A percentile compares a stretch with the other conserved stretches of the same genome.
These are phyloP conservation scores for Perizoma flavofasciatum DNA, from an alignment of 2,888 invertebrate species.

Conservation along the genomic window DNA sequence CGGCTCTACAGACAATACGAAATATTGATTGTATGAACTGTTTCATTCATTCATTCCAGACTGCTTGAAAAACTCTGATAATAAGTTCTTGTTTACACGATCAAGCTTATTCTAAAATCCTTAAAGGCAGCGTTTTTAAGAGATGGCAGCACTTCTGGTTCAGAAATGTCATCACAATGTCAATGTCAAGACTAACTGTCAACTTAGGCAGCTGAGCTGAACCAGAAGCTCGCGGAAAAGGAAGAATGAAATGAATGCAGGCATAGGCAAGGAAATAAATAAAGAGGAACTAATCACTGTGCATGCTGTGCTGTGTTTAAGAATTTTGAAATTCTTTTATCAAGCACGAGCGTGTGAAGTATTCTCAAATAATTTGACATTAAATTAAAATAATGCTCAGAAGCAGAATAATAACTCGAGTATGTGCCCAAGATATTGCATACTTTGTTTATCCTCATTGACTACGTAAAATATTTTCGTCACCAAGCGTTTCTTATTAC, in stretches of 20 bases:
- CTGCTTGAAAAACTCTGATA: neutral
- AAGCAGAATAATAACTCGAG: slow-evolving; percentile 46
- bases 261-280: too few relatives aligned
- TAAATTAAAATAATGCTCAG: slow-evolving; percentile 44
- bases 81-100: neutral
- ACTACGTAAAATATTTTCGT: neutral
- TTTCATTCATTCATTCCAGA: slow-evolving; percentile 9
- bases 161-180: neutral
- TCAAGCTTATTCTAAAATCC: neutral
- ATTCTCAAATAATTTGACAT: slow-evolving; percentile 1
- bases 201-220: too few relatives aligned
- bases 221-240: too few relatives aligned
- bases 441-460: neutral
- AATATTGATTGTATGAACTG: slow-evolving; percentile 13
- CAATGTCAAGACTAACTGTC: neutral
- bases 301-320: too few relatives aligned
- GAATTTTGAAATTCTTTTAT: too few relatives aligned
- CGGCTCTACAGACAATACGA: slow-evolving; percentile 42
- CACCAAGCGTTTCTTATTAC: neutral
- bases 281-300: too few relatives aligned
- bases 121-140: neutral
- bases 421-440: slow-evolving; percentile 34
- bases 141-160: neutral
- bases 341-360: too few relatives aligned
- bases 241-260: too few relatives aligned